A percentile compares a stretch with the other conserved stretches of the same genome.
phyloP scores from a whole-genome alignment of 2,888 invertebrate species.

The Plusia festucae region DNA sequence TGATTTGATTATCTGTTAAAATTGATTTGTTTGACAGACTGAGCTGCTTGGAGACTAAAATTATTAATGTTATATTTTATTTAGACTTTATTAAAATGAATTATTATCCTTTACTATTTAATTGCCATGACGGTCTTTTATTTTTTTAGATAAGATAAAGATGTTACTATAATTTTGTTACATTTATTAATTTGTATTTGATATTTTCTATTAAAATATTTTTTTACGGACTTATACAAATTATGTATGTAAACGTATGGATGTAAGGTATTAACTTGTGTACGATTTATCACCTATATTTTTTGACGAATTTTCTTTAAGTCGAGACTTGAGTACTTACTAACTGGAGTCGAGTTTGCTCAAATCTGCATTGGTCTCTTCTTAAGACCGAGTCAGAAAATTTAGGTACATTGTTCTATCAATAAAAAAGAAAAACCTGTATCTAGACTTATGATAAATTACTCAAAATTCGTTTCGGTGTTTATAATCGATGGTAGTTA shows the following conservation, averaged over 20 bases:
- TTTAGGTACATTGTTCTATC: constrained; percentile 1
- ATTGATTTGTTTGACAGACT: not conserved
- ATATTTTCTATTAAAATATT: not conserved
- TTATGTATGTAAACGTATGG: not conserved
- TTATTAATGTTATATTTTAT: not conserved
- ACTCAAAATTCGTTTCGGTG: not conserved
- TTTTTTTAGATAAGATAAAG: not conserved
- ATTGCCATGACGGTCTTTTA: not conserved
- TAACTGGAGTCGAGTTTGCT: not conserved
- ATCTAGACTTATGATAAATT: not conserved
- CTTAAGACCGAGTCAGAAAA: not conserved
- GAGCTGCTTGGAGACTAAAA: not conserved
- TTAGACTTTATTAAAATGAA: no score
- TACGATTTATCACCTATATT: not conserved
- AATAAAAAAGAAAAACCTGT: not conserved
- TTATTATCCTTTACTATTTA: not conserved
- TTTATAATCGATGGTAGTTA: not conserved
- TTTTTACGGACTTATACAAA: constrained; percentile 1
- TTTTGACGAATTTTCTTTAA: not conserved
- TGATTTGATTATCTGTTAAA: not conserved
- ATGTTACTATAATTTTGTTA: not conserved
- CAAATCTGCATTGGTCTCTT: not conserved
- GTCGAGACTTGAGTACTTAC: not conserved
- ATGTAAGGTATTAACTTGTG: not conserved
- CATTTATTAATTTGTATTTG: not conserved